A percentile compares a stretch with the other conserved stretches of the same genome.
Conservation (phyloP, 1,140 invertebrate genomes). For the Meloidogyne exigua region DNA sequence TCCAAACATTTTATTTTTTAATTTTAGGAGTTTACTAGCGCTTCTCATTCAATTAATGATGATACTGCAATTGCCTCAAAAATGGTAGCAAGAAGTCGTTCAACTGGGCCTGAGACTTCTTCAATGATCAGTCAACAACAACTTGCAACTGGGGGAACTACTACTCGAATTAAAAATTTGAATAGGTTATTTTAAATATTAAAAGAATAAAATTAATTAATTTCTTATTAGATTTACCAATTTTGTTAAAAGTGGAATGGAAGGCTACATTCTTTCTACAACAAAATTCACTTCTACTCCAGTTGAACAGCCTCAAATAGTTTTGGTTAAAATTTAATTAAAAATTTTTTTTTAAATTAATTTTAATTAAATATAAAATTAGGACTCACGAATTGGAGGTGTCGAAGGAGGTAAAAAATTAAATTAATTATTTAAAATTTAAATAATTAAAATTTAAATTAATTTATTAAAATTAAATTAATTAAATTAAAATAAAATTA, state of each 20-base stretch:
- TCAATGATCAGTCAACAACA: conserved; percentile 32
- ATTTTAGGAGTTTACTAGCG: conserved; percentile 29
- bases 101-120: conserved; percentile 47
- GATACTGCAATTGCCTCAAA: not conserved
- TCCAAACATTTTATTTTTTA: conserved; percentile 3
- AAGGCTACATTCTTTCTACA: conserved; percentile 83
- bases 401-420: not conserved
- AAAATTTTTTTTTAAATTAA: not conserved
- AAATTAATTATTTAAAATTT: conserved; percentile 14
- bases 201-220: not conserved
- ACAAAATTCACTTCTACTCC: conserved; percentile 74
- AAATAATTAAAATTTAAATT: too few species aligned
- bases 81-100: conserved; percentile 41
- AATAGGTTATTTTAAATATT: conserved; percentile 41
- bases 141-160: conserved; percentile 24
- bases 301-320: conserved; percentile 75
- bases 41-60: conserved; percentile 6
- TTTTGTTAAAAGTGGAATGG: conserved; percentile 84
- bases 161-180: conserved; percentile 52
- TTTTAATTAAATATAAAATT: not conserved
- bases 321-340: conserved; percentile 65
- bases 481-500: too few species aligned
- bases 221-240: conserved; percentile 76
- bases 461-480: too few species aligned
- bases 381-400: not conserved